Evolutionary conservation across 2,797 vertebrate species (phyloP).

Genomic region (Myripristis murdjan): DNA sequence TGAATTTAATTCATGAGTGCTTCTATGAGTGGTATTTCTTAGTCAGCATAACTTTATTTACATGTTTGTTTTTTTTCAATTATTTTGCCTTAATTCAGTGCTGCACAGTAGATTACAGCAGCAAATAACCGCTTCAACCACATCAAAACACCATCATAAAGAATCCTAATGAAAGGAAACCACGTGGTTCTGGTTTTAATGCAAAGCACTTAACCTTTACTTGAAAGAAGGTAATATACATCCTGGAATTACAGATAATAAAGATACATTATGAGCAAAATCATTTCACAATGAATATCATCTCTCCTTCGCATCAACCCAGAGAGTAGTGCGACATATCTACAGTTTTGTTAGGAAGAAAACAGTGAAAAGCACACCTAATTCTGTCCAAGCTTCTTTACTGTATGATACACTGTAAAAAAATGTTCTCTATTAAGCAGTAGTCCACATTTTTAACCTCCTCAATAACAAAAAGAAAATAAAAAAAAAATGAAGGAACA

Average conservation of each 20-base stretch:
- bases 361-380: conserved; percentile 84
- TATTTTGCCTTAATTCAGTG: too few relatives aligned
- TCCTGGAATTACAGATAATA: conserved; percentile 90
- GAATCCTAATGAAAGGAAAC: conserved; percentile 18
- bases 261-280: conserved; percentile 89
- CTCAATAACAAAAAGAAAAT: conserved; percentile 68
- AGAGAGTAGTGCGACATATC: conserved; percentile 81
- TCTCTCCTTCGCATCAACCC: conserved; percentile 80
- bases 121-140: too few relatives aligned
- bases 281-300: conserved; percentile 87
- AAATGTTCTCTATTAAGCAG: conserved; percentile 79
- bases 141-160: not conserved
- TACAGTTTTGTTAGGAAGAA: conserved; percentile 85
- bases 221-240: conserved; percentile 92
- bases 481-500: conserved; percentile 57
- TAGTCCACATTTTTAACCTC: conserved; percentile 80
- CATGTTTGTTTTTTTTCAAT: too few relatives aligned
- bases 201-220: conserved; percentile 91
- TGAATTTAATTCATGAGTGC: too few relatives aligned
- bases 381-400: conserved; percentile 79
- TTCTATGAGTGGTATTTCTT: too few relatives aligned
- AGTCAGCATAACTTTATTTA: too few relatives aligned
- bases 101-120: too few relatives aligned
- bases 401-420: conserved; percentile 83
- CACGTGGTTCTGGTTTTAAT: conserved; percentile 77